These are phyloP conservation scores for Erythrocercus mccallii DNA, from an alignment of 2,113 vertebrate species.

Conservation along the genomic window DNA sequence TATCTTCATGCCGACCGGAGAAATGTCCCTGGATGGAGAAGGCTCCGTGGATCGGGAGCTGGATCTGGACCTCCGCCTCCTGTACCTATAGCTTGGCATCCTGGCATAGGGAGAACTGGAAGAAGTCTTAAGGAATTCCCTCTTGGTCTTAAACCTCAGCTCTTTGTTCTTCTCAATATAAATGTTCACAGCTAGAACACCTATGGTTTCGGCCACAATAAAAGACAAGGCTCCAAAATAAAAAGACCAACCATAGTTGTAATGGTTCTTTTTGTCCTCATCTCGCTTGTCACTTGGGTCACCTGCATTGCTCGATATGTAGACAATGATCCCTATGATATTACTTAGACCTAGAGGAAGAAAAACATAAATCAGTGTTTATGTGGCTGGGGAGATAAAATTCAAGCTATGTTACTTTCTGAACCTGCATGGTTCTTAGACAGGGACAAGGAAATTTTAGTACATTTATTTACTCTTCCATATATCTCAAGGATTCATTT, in stretches of 20 bases:
- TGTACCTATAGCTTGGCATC: slow-evolving; percentile 94
- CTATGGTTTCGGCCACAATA: slow-evolving; percentile 94
- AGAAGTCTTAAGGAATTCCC: slow-evolving; percentile 89
- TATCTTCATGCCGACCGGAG: slow-evolving; percentile 86
- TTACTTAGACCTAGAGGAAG: slow-evolving; percentile 88
- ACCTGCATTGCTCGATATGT: slow-evolving; percentile 97
- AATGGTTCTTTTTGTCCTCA: slow-evolving; percentile 94
- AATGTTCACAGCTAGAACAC: slow-evolving; percentile 96
- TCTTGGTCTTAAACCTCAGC: slow-evolving; percentile 84
- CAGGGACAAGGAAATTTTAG: background rate
- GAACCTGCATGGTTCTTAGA: background rate
- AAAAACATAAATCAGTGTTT: background rate
- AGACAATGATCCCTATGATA: slow-evolving; percentile 98
- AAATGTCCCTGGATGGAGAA: slow-evolving; percentile 87
- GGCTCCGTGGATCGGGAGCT: slow-evolving; percentile 91
- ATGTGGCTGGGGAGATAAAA: background rate
- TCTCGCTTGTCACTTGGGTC: slow-evolving; percentile 94
- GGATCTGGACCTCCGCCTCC: slow-evolving; percentile 85
- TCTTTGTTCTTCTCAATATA: slow-evolving; percentile 98
- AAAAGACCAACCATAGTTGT: slow-evolving; percentile 98
- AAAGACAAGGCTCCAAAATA: slow-evolving; percentile 98
- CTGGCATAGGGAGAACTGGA: slow-evolving; percentile 93
- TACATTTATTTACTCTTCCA: background rate
- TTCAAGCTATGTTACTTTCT: background rate
- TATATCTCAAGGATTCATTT: background rate